Percentiles rank a stretch among this genome's conserved stretches.
Conservation (phyloP, 2,888 invertebrate genomes). For the Mayetiola destructor region DNA sequence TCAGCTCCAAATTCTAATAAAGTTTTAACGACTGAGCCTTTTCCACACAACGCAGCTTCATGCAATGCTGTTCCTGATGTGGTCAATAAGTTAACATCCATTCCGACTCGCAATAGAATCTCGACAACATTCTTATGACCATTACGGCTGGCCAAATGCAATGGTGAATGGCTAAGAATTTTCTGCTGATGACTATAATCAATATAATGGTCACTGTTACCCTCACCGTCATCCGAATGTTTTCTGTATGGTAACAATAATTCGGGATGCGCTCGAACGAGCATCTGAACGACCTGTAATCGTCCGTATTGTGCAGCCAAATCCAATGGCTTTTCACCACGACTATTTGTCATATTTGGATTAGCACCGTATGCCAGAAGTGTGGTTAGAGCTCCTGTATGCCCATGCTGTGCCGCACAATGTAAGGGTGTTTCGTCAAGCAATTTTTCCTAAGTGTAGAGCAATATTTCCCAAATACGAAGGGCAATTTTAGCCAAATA, state of each 20-base stretch:
- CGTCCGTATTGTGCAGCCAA: constrained; percentile 81
- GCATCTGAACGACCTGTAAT: constrained; percentile 72
- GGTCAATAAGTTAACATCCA: constrained; percentile 76
- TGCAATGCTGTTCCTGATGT: constrained; percentile 81
- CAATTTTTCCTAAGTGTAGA: no score
- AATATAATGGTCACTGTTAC: constrained; percentile 17
- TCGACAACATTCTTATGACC: constrained; percentile 79
- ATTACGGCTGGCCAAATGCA: constrained; percentile 87
- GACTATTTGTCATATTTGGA: constrained; percentile 70
- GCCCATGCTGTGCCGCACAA: constrained; percentile 86
- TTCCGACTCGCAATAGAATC: constrained; percentile 66
- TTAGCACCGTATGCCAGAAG: constrained; percentile 75
- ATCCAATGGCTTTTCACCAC: constrained; percentile 85
- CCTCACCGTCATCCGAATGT: constrained; percentile 12
- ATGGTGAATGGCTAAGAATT: constrained; percentile 62
- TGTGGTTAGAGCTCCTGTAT: constrained; percentile 67
- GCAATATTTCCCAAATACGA: no score
- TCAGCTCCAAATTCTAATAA: constrained; percentile 72
- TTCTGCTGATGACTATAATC: constrained; percentile 33
- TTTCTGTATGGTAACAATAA: constrained; percentile 55
- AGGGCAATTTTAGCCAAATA: constrained; percentile 21
- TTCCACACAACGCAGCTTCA: constrained; percentile 84
- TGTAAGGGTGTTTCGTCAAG: constrained; percentile 88
- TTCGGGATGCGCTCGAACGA: constrained; percentile 71
- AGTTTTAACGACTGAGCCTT: constrained; percentile 71